These are phyloP conservation scores for Helostoma temminkii DNA, from an alignment of 2,797 vertebrate genomes.

Conservation along the genomic window DNA sequence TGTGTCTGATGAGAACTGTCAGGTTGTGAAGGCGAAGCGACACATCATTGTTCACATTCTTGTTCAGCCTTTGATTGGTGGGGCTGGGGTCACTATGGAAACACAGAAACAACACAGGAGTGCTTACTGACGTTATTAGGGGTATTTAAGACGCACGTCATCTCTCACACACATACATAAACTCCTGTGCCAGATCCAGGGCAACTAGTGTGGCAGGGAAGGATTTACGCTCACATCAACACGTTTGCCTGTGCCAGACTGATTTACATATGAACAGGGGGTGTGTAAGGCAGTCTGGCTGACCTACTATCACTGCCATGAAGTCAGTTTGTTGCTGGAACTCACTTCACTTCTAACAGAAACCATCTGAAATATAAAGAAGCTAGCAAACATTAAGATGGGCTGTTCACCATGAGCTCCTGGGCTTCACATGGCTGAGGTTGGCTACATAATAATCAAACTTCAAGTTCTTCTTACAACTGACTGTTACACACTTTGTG, in stretches of 20 bases:
- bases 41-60: conserved; percentile 77
- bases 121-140: conserved; percentile 16
- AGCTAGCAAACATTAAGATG: not conserved
- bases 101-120: conserved; percentile 39
- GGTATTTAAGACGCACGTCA: conserved; percentile 46
- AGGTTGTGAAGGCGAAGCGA: conserved; percentile 79
- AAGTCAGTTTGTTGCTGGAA: conserved; percentile 1
- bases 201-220: conserved; percentile 38
- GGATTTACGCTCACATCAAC: conserved; percentile 48
- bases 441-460: too few relatives aligned
- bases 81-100: conserved; percentile 75
- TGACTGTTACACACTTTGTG: not conserved
- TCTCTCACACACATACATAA: conserved; percentile 4
- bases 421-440: too few relatives aligned
- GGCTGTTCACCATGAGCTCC: not conserved
- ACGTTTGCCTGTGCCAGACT: conserved; percentile 39
- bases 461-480: not conserved
- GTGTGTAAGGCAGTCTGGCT: conserved; percentile 5
- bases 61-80: conserved; percentile 76
- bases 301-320: conserved; percentile 27
- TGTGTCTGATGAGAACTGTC: conserved; percentile 72
- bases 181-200: conserved; percentile 19
- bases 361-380: not conserved
- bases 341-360: conserved; percentile 2
- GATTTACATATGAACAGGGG: conserved; percentile 66